Evolutionary conservation across 2,797 vertebrate species (phyloP).

Genomic region (Cynodonichthys magdalenae): DNA sequence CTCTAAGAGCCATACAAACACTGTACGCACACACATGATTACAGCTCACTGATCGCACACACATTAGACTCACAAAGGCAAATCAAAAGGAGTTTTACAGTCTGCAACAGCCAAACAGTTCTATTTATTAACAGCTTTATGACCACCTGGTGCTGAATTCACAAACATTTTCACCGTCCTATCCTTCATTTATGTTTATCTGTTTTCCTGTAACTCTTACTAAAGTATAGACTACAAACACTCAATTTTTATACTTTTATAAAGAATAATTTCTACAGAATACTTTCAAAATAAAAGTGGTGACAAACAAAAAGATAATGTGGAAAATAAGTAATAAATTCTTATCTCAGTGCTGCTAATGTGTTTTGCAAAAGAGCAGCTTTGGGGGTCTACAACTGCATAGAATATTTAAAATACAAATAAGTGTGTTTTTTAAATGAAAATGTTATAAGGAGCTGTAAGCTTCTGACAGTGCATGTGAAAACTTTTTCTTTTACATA

Average conservation of each 20-base stretch:
- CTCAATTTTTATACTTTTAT: background rate
- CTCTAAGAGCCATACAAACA: slow-evolving; percentile 93
- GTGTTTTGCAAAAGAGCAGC: no score
- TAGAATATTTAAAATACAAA: no score
- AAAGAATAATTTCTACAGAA: background rate
- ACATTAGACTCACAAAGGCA: background rate
- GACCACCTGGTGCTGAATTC: slow-evolving; percentile 14
- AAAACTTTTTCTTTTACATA: no score
- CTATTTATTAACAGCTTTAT: background rate
- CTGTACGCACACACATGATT: slow-evolving; percentile 81
- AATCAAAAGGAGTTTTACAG: background rate
- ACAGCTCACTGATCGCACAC: background rate
- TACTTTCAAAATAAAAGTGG: background rate
- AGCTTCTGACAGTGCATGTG: no score
- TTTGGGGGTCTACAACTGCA: no score
- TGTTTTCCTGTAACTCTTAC: background rate
- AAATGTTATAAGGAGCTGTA: no score
- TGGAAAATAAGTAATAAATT: background rate
- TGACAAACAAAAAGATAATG: background rate
- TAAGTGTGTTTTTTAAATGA: no score
- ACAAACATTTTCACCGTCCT: background rate
- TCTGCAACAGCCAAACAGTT: background rate
- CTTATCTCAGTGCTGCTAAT: background rate
- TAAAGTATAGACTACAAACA: background rate
- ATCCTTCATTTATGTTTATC: background rate